Evolutionary conservation across 2,888 invertebrate genomes (phyloP), one percentile per base, ranked within the genome.

Genomic region (Serripes groenlandicus): DNA sequence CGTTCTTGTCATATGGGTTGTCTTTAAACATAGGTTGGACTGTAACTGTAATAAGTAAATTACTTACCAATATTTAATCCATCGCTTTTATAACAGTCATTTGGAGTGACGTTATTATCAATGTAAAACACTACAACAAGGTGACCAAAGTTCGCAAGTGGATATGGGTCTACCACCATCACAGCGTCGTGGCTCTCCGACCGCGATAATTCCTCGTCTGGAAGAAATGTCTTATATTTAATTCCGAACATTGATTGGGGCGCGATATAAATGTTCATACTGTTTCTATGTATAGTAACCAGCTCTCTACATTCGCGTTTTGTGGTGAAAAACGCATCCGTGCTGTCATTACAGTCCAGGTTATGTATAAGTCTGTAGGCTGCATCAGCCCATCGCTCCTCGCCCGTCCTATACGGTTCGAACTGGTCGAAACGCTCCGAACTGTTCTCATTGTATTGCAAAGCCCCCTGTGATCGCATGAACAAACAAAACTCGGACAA

Each of bases 121-220:
- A 95, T 90, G 89, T 94, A 95, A 90, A 95, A 95, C 75, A 95
- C 94, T 49, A 95, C 88, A 11, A 95, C 93, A 52, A 95, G 93
- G 90, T 96, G 96, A 18, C 95, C 96, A 88, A 95, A 95, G 87
- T 95, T 94, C n/a, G 95, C 94, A 5, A 88, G 81, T 0, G 96
- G 95, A 85, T 95, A 95, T 0, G 95, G 95, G 86, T 96, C 95
- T 73, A 95, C 82, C 3, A 93, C 95, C 18, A 95, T 76, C n/a
- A 95, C 93, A 1, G 93, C 94, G 81, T 95, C 94, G 87, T 95
- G 95, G 32, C 91, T 85, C 15, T 93, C 94, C 11, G 91, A 86
- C 66, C 93, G 83, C 26, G 89, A 90, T 72, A 95, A 87, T n/a
- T 90, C 90, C 49, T 94, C 93, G 79, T 95, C 95, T 0, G 95